Conservation (phyloP, 2,888 invertebrate species). For the Therioaphis trifolii region DNA sequence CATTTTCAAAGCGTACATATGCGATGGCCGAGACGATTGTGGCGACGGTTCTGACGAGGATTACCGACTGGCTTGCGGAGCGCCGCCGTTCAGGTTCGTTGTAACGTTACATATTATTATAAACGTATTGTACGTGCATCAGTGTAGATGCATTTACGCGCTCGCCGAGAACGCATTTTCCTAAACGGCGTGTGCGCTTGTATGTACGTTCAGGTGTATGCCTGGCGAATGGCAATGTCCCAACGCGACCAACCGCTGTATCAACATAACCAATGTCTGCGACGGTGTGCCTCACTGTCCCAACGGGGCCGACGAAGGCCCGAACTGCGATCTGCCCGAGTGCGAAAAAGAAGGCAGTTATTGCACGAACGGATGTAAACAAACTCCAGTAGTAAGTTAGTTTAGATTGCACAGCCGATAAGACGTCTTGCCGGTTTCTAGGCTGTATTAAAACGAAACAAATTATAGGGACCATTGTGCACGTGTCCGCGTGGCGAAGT, state of each 20-base stretch:
- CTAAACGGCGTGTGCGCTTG: background rate
- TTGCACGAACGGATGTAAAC: slow-evolving; percentile 86
- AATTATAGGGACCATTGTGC: slow-evolving; percentile 81
- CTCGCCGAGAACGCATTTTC: background rate
- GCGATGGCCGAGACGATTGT: slow-evolving; percentile 94
- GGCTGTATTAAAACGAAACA: background rate
- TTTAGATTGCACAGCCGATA: slow-evolving; percentile 43
- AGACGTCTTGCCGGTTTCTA: slow-evolving; percentile 15
- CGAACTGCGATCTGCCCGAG: slow-evolving; percentile 85
- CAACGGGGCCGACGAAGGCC: slow-evolving; percentile 92
- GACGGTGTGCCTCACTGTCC: slow-evolving; percentile 91
- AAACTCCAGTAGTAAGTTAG: slow-evolving; percentile 76
- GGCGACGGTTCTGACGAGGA: slow-evolving; percentile 92
- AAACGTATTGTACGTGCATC: too few species aligned
- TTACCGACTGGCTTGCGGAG: slow-evolving; percentile 81
- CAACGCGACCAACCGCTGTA: slow-evolving; percentile 81
- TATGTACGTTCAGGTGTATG: slow-evolving; percentile 74
- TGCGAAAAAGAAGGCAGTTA: slow-evolving; percentile 79
- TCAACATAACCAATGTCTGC: slow-evolving; percentile 89
- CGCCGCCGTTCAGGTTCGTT: slow-evolving; percentile 75
- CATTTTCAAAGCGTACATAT: slow-evolving; percentile 92
- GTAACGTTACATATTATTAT: too few species aligned
- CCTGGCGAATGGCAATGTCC: slow-evolving; percentile 89
- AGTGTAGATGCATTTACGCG: background rate
- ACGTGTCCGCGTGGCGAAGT: slow-evolving; percentile 90